These are phyloP conservation scores for Schizotus pectinicornis DNA, from an alignment of 2,888 invertebrate species.

Conservation along the genomic window DNA sequence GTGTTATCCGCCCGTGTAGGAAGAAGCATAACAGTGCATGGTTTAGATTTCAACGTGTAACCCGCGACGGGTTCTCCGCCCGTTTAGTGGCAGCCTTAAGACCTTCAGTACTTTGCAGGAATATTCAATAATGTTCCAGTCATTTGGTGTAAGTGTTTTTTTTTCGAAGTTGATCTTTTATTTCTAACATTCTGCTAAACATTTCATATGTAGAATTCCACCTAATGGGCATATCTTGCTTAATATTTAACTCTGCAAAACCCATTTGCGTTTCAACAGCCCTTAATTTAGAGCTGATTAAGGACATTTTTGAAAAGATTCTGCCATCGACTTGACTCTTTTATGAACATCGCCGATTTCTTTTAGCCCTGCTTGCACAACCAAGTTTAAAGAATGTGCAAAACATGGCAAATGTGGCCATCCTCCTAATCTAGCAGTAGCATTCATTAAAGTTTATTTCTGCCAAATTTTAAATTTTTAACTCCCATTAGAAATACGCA, in stretches of 20 bases:
- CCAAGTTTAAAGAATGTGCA: conserved; percentile 43
- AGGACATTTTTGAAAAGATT: conserved; percentile 27
- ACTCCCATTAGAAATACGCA: no score
- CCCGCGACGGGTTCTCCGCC: no score
- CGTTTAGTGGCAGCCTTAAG: no score
- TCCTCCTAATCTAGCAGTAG: conserved; percentile 21
- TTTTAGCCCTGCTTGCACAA: conserved; percentile 37
- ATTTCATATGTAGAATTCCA: conserved; percentile 29
- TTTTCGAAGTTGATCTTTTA: conserved; percentile 15
- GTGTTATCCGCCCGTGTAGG: no score
- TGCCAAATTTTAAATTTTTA: no score
- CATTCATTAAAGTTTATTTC: no score
- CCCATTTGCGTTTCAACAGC: conserved; percentile 23
- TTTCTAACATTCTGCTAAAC: conserved; percentile 9
- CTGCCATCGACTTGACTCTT: conserved; percentile 33
- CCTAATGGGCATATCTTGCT: conserved; percentile 28
- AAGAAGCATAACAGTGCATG: no score
- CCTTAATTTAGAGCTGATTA: conserved; percentile 23
- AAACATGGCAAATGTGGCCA: conserved; percentile 42
- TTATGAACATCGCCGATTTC: conserved; percentile 14
- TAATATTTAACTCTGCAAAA: conserved; percentile 26
- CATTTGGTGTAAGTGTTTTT: conserved; percentile 8
- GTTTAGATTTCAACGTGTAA: no score
- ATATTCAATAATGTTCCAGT: conserved; percentile 13
- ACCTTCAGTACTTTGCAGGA: conserved; percentile 12